A percentile compares a stretch with the other conserved stretches of the same genome.
Conservation (phyloP, 2,113 vertebrate species). For the Oncorhynchus keta region DNA sequence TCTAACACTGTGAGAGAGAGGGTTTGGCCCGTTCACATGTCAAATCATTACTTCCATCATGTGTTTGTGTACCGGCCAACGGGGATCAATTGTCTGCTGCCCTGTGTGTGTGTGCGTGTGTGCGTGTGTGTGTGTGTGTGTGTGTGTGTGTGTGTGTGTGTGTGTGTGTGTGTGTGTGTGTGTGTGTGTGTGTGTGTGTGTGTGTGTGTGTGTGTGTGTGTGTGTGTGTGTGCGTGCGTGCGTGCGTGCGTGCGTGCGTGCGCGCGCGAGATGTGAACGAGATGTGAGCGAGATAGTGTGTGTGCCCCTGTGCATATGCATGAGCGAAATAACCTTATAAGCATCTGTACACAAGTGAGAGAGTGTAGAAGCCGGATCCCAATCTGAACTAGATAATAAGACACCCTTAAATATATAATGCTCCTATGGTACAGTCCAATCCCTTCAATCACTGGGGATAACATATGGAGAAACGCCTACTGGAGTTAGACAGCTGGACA, state of each 20-base stretch:
- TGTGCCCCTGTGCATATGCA: neutral
- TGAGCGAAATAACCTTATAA: too few species aligned
- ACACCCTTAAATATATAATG: too few species aligned
- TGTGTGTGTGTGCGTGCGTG: neutral
- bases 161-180: neutral
- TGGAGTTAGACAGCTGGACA: neutral
- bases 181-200: neutral
- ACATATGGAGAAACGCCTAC: neutral
- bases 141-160: neutral
- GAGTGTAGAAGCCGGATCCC: slow-evolving; percentile 54
- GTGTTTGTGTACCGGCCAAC: too few species aligned
- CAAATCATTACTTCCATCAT: too few species aligned
- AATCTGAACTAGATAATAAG: slow-evolving; percentile 39
- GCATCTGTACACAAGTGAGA: neutral
- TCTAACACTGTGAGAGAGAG: too few species aligned
- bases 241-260: neutral
- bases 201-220: neutral
- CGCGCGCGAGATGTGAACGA: too few species aligned
- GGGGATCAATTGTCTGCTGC: too few species aligned
- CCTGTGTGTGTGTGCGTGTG: neutral
- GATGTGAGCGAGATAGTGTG: neutral
- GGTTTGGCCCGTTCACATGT: too few species aligned
- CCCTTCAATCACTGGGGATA: neutral
- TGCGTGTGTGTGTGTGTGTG: neutral
- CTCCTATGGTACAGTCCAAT: neutral